Base-by-base conservation (phyloP, 35 echinoderm and acorn worm genomes). In the Diadema setosum region DNA sequence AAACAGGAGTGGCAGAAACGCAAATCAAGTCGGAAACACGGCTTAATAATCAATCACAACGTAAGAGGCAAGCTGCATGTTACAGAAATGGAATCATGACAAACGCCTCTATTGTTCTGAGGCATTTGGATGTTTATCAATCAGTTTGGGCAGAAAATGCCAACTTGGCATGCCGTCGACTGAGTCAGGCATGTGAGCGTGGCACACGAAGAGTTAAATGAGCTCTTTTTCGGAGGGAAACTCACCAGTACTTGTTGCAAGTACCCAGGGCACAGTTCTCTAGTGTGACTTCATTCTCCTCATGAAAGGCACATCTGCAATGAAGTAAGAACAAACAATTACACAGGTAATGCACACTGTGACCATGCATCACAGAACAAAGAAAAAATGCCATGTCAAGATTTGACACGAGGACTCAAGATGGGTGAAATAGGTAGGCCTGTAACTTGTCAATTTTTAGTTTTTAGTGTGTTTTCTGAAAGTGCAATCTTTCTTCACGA, bases 161-260 rank as follows among this genome's bases (percentile, higher is more conserved):
- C 65, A 14, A 12, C 12, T 14, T 20, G 18, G 11, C 29, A 26
- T 12, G 29, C 11, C 31, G 18, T 23, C n/a, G n/a, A n/a, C n/a
- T n/a, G n/a, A n/a, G n/a, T n/a, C n/a, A n/a, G n/a, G n/a, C n/a
- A n/a, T n/a, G n/a, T n/a, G n/a, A n/a, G n/a, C n/a, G n/a, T n/a
- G n/a, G n/a, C n/a, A n/a, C n/a, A n/a, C n/a, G n/a, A n/a, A n/a
- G n/a, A n/a, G n/a, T n/a, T n/a, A n/a, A n/a, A n/a, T n/a, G n/a
- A n/a, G n/a, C n/a, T n/a, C n/a, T n/a, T n/a, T n/a, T n/a, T n/a
- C n/a, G n/a, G 31, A 26, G 31, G 31, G 20, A 14, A 14, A 83
- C 81, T 83, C 81, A 56, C 52, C 81, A 83, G 30, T 83, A 83
- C 44, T 83, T 83, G 44, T 83, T 57, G 46, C 52, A 83, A 1